phyloP scores from a whole-genome alignment of 1,140 invertebrate species.

The Euwallacea fornicatus region DNA sequence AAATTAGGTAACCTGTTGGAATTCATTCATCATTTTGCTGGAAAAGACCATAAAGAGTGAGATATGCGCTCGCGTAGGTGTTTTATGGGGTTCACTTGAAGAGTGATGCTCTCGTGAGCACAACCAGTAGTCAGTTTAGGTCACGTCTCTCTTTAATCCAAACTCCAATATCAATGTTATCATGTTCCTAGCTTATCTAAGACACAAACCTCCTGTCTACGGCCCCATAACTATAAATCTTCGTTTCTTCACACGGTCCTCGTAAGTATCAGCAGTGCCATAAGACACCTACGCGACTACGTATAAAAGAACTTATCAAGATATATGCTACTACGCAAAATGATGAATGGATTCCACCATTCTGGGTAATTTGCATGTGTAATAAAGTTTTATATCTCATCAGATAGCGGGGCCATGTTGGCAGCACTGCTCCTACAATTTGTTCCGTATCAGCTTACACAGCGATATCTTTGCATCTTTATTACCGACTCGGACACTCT shows the following conservation, averaged over 20 bases:
- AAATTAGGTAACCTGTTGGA: conserved; percentile 13
- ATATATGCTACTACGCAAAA: conserved; percentile 31
- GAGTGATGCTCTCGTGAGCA: background rate
- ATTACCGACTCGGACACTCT: conserved; percentile 47
- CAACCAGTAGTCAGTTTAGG: no score
- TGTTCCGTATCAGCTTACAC: conserved; percentile 51
- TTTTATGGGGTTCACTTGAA: conserved; percentile 11
- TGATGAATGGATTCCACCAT: conserved; percentile 36
- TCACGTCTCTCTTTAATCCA: no score
- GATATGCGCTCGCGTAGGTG: conserved; percentile 19
- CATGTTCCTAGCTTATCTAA: no score
- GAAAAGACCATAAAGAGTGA: conserved; percentile 8
- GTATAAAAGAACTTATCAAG: conserved; percentile 27
- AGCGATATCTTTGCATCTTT: conserved; percentile 49
- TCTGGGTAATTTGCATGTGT: conserved; percentile 41
- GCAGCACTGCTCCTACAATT: conserved; percentile 51
- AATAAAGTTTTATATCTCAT: conserved; percentile 46
- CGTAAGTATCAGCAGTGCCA: conserved; percentile 5
- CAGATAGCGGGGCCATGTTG: conserved; percentile 47
- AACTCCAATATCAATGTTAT: no score
- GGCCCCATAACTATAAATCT: no score
- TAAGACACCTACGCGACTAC: conserved; percentile 28
- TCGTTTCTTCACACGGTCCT: background rate
- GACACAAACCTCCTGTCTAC: no score
- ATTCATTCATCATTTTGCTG: conserved; percentile 28